Evolutionary conservation across 2,888 invertebrate species (phyloP).

Genomic region (Scrobipalpa costella): DNA sequence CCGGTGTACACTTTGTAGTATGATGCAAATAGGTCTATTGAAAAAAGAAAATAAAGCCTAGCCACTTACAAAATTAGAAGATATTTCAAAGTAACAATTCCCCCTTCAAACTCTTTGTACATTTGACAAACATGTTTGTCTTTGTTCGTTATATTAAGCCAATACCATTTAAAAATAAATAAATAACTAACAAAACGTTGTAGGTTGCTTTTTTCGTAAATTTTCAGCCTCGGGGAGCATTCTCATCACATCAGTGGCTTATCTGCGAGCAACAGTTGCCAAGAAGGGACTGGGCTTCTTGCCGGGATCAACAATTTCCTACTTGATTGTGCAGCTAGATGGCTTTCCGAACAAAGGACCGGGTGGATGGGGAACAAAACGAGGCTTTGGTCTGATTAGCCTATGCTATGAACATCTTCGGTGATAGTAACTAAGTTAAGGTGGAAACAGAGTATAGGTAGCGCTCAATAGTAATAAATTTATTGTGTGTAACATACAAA

Average conservation of each 20-base stretch:
- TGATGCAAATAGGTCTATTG: too few relatives aligned
- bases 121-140: background rate
- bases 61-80: too few relatives aligned
- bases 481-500: too few relatives aligned
- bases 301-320: conserved; percentile 74
- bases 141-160: background rate
- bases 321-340: conserved; percentile 75
- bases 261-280: conserved; percentile 60
- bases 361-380: conserved; percentile 45
- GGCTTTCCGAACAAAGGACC: conserved; percentile 71
- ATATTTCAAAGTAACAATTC: too few relatives aligned
- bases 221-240: conserved; percentile 57
- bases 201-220: conserved; percentile 45
- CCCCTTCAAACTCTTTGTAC: background rate
- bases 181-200: conserved; percentile 27
- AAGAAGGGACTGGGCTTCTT: conserved; percentile 43
- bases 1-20: too few relatives aligned
- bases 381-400: too few relatives aligned
- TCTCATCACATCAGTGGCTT: conserved; percentile 66
- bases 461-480: too few relatives aligned
- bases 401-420: too few relatives aligned
- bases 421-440: too few relatives aligned
- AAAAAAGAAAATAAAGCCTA: too few relatives aligned
- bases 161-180: background rate
- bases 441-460: too few relatives aligned